A percentile compares a stretch with the other conserved stretches of the same genome.
Conservation (phyloP, 2,888 invertebrate genomes). For the Drosophila silvestris region DNA sequence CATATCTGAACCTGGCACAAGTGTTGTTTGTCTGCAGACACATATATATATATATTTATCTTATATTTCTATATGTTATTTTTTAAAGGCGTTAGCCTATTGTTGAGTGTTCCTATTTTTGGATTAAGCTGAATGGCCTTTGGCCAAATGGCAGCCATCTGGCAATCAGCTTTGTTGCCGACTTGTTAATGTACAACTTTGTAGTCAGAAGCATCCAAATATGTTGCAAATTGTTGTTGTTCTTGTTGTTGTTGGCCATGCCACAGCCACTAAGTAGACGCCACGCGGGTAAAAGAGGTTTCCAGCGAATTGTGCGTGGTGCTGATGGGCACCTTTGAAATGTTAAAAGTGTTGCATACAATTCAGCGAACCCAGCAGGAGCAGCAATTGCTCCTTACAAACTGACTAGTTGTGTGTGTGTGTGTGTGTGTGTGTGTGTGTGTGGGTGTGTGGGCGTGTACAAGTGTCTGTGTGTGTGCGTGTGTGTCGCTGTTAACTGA, state of each 20-base stretch:
- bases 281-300: neutral
- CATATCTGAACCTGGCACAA: neutral
- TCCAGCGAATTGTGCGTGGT: neutral
- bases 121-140: conserved; percentile 26
- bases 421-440: neutral
- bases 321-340: conserved; percentile 57
- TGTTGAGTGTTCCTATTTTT: conserved; percentile 46
- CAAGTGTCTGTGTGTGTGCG: neutral
- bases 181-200: conserved; percentile 49
- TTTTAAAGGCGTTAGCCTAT: neutral
- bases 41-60: neutral
- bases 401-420: neutral
- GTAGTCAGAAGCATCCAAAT: conserved; percentile 37
- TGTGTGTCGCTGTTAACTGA: conserved; percentile 19
- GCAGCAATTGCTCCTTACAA: neutral
- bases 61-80: neutral
- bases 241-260: conserved; percentile 20
- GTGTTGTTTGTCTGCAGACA: neutral
- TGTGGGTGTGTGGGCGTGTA: neutral
- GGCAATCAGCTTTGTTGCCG: conserved; percentile 64
- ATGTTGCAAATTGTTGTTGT: conserved; percentile 18
- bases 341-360: conserved; percentile 57
- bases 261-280: conserved; percentile 4
- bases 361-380: conserved; percentile 26
- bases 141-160: conserved; percentile 33